Percentiles rank a stretch among this genome's conserved stretches.
Evolutionary conservation across 2,888 invertebrate species (phyloP).

Genomic region (Aplocera efformata): DNA sequence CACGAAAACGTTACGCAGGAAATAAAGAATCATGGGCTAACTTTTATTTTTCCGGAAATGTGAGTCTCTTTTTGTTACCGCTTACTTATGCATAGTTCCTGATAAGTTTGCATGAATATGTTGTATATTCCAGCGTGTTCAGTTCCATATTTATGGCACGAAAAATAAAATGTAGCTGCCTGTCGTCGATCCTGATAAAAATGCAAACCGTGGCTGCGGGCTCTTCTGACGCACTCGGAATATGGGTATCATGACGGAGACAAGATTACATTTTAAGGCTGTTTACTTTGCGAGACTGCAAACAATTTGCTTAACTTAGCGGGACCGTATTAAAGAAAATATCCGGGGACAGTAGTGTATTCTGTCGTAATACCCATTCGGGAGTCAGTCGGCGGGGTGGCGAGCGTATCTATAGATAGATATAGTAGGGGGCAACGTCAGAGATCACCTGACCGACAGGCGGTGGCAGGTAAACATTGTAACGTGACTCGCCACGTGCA

Average conservation of each 20-base stretch:
- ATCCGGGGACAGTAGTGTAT: conserved; percentile 30
- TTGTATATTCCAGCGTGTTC: conserved; percentile 59
- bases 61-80: conserved; percentile 48
- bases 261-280: conserved; percentile 54
- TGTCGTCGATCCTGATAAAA: conserved; percentile 74
- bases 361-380: conserved; percentile 31
- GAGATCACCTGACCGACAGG: conserved; percentile 70
- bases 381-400: conserved; percentile 33
- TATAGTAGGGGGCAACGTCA: conserved; percentile 44
- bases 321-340: conserved; percentile 25
- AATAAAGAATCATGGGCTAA: conserved; percentile 34
- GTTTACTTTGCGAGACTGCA: conserved; percentile 37
- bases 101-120: conserved; percentile 74
- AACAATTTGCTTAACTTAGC: conserved; percentile 42
- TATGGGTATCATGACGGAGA: conserved; percentile 54
- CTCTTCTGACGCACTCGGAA: conserved; percentile 57
- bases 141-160: conserved; percentile 77
- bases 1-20: conserved; percentile 33
- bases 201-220: conserved; percentile 74
- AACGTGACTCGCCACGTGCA: conserved; percentile 74
- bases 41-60: conserved; percentile 50
- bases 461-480: conserved; percentile 76
- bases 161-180: conserved; percentile 74
- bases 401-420: conserved; percentile 37
- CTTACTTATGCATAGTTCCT: conserved; percentile 75